A percentile compares a stretch with the other conserved stretches of the same genome.
These are phyloP conservation scores for Bufo bufo DNA, from an alignment of 2,113 vertebrate species.

Conservation along the genomic window DNA sequence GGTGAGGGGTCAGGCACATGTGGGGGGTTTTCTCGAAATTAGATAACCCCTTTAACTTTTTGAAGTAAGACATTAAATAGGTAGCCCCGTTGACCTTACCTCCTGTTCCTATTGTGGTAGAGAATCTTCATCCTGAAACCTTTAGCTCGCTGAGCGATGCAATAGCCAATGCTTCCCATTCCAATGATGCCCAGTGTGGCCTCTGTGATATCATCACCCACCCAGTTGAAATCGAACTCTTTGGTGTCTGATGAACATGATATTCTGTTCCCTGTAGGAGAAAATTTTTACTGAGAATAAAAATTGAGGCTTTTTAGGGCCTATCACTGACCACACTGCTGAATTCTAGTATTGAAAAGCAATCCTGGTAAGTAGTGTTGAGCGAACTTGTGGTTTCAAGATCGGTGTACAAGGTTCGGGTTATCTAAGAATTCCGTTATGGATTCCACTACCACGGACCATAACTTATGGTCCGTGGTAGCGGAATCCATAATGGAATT, in stretches of 20 bases:
- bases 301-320: not conserved
- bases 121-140: conserved; percentile 75
- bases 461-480: no score
- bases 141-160: conserved; percentile 69
- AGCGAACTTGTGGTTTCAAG: no score
- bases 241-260: conserved; percentile 60
- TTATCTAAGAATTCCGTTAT: no score
- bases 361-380: not conserved
- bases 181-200: conserved; percentile 72
- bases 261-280: conserved; percentile 63
- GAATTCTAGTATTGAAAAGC: not conserved
- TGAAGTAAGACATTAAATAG: not conserved
- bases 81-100: conserved; percentile 62
- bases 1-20: no score
- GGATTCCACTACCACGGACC: no score
- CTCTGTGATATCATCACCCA: conserved; percentile 70
- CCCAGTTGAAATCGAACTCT: conserved; percentile 64
- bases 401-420: no score
- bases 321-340: not conserved
- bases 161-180: conserved; percentile 74
- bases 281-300: not conserved
- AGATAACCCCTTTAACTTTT: no score
- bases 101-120: conserved; percentile 72
- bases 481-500: no score
- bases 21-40: no score